Evolutionary conservation across 2,113 vertebrate genomes (phyloP), one percentile per base, ranked within the genome.

Genomic region (Brachypodius melanocephalos): DNA sequence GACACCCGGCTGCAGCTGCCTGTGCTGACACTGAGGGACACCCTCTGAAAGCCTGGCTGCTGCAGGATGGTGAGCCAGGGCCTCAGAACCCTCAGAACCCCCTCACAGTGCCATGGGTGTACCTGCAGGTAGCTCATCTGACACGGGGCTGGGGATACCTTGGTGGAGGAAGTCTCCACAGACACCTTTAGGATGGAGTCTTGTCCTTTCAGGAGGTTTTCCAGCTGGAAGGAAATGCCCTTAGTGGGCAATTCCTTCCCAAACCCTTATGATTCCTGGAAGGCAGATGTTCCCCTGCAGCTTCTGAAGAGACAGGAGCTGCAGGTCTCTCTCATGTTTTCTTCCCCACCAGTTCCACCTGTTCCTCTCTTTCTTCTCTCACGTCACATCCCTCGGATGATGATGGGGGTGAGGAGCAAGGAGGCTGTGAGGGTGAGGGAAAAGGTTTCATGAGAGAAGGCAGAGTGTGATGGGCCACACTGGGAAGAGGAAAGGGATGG

Each of bases 1-100:
- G n/a, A 32, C 91, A 89, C 93, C 93, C 43, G 19, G 89, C 73
- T 76, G 87, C 96, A 93, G 94, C 93, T 89, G 95, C 91, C 77
- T 65, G 31, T 82, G 21, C 73, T 0, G 2, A 17, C 77, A 12
- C 73, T 12, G 73, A 48, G 63, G 80, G 92, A 87, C 9, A 17
- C 94, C 66, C 61, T 68, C 80, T 32, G 42, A 32, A 62, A 2
- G 16, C 62, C 42, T 13, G 6, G 59, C 49, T 5, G 3, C 59
- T 52, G 52, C 20, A 28, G 55, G n/a, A 45, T 16, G 89, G 5
- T 20, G 81, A 19, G 2, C 6, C 40, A 36, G 52, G 52, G 66
- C 38, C 34, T 78, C 10, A 4, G 49, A 36, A 28, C 19, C 42
- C 48, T 22, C 36, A 20, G 54, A 7, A n/a, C 3, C 65, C 46